These are phyloP conservation scores for Latrodectus geometricus DNA, from an alignment of 1,140 invertebrate genomes.

Conservation along the genomic window DNA sequence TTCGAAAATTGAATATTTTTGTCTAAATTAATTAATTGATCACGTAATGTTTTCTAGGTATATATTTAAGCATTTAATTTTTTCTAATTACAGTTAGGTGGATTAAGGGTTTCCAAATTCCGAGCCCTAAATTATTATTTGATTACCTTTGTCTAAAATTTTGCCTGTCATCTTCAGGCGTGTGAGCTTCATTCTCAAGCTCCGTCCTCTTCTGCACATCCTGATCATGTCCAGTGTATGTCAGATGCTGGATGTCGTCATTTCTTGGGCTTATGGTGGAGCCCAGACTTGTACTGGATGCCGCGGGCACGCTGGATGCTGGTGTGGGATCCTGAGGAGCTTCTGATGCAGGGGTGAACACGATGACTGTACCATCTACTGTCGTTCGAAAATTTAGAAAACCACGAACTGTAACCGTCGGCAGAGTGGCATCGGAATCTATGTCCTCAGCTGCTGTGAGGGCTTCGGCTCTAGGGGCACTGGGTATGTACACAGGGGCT, in stretches of 20 bases:
- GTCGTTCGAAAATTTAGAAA: constrained; percentile 90
- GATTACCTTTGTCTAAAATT: constrained; percentile 48
- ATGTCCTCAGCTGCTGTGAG: constrained; percentile 38
- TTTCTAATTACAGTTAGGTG: no score
- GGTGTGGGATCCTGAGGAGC: constrained; percentile 64
- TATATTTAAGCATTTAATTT: no score
- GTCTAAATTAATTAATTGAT: no score
- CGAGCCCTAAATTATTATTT: no score
- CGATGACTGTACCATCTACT: constrained; percentile 89
- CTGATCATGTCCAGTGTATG: constrained; percentile 25
- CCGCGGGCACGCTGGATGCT: not conserved
- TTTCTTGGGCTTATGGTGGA: constrained; percentile 15
- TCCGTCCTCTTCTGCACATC: constrained; percentile 22
- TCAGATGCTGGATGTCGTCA: constrained; percentile 35
- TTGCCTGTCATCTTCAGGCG: constrained; percentile 50
- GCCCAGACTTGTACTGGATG: not conserved
- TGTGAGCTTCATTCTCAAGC: constrained; percentile 54
- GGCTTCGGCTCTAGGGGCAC: constrained; percentile 20
- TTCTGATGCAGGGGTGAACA: constrained; percentile 82
- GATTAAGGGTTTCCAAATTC: no score
- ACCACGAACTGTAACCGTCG: constrained; percentile 85
- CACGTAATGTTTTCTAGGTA: no score
- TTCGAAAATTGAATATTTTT: no score
- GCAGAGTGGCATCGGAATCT: constrained; percentile 69
- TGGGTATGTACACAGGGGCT: constrained; percentile 53